Evolutionary conservation across 2,113 vertebrate genomes (phyloP).

Genomic region (Charadrius vociferus): DNA sequence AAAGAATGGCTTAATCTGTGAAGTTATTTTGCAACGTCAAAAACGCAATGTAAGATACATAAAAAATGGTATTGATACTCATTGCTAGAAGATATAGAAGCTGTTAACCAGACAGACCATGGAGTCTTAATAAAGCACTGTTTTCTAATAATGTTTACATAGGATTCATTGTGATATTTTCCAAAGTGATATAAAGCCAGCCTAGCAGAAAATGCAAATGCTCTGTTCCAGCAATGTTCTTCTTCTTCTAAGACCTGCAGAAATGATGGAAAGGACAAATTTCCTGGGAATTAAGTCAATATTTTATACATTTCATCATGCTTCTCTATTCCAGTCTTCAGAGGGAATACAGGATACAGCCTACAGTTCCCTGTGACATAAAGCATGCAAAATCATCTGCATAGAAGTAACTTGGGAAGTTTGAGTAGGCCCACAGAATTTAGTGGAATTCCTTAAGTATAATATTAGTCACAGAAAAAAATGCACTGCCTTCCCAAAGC

Average conservation of each 20-base stretch:
- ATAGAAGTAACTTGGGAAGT: not conserved
- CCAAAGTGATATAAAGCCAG: conserved; percentile 4
- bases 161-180: conserved; percentile 20
- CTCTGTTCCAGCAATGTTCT: not conserved
- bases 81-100: not conserved
- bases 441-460: not conserved
- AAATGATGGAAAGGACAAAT: conserved; percentile 2
- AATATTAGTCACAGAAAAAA: not conserved
- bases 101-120: not conserved
- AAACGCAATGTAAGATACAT: conserved; percentile 16
- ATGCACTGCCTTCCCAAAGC: not conserved
- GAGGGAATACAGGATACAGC: not conserved
- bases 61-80: conserved; percentile 3
- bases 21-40: conserved; percentile 34
- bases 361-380: not conserved
- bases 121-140: not conserved
- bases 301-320: not conserved
- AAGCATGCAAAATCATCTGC: not conserved
- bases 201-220: not conserved
- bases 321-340: not conserved
- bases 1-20: conserved; percentile 38
- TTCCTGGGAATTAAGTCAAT: conserved; percentile 9
- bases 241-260: not conserved
- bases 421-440: not conserved
- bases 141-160: conserved; percentile 11